Conservation (phyloP, 2,113 vertebrate species). For the Chaetorhynchus papuensis region DNA sequence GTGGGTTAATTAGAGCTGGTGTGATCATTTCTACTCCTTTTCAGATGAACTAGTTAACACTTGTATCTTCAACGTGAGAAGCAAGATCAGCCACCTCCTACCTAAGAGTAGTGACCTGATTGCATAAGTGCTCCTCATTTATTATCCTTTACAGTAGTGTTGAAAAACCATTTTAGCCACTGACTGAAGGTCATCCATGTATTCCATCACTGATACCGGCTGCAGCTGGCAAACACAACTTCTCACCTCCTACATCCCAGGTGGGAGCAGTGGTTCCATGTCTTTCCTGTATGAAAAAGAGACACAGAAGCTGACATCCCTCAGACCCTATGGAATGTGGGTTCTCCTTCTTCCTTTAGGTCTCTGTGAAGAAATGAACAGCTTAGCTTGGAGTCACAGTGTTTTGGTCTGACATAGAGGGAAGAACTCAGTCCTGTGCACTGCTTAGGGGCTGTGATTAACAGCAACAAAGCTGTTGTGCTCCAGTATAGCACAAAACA, state of each 20-base stretch:
- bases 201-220: rapidly evolving
- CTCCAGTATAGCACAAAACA: not conserved
- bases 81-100: not conserved
- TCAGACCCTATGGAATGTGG: rapidly evolving
- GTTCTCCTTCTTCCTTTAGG: not conserved
- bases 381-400: not conserved
- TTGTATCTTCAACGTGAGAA: not conserved
- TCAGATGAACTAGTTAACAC: not conserved
- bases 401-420: not conserved
- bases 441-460: not conserved
- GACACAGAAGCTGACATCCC: not conserved
- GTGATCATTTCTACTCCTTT: not conserved
- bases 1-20: not conserved
- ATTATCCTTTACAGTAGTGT: not conserved
- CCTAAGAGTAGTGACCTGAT: not conserved
- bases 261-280: not conserved
- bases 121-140: rapidly evolving
- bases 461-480: not conserved
- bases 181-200: not conserved
- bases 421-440: not conserved
- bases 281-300: not conserved
- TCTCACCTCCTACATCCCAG: not conserved
- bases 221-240: not conserved
- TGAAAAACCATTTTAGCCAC: not conserved
- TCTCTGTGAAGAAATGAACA: not conserved